Percentiles rank a stretch among this genome's conserved stretches.
phyloP scores from a whole-genome alignment of 2,797 vertebrate genomes.

The Epinephelus coioides region DNA sequence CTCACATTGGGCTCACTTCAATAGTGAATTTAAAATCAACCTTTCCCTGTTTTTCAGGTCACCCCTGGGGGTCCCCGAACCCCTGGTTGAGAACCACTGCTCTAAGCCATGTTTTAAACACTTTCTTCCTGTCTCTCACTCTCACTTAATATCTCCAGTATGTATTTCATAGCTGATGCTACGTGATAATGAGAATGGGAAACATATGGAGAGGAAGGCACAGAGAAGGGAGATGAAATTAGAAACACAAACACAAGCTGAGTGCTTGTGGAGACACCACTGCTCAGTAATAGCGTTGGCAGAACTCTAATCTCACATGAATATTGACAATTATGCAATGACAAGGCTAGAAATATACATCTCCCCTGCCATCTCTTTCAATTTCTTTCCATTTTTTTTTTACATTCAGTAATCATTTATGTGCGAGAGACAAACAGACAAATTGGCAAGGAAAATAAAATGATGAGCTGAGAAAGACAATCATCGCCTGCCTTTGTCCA shows the following conservation, averaged over 20 bases:
- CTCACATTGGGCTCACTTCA: too few relatives aligned
- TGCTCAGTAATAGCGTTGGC: constrained; percentile 10
- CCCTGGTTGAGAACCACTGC: not conserved
- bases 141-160: not conserved
- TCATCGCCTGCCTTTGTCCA: not conserved
- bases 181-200: constrained; percentile 19
- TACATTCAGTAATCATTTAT: constrained; percentile 2
- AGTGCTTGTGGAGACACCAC: constrained; percentile 9
- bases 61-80: too few relatives aligned
- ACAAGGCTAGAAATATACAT: not conserved
- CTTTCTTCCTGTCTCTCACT: not conserved
- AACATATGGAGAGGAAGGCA: constrained; percentile 21
- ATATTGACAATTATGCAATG: not conserved
- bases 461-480: constrained; percentile 8
- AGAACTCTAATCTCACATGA: constrained; percentile 14
- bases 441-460: constrained; percentile 3
- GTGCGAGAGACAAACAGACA: not conserved
- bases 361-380: not conserved
- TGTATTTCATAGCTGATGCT: constrained; percentile 6
- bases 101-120: constrained; percentile 1
- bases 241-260: constrained; percentile 29
- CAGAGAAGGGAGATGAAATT: constrained; percentile 19
- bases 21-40: too few relatives aligned
- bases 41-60: too few relatives aligned
- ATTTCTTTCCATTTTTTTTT: constrained; percentile 13